A percentile compares a stretch with the other conserved stretches of the same genome.
These are phyloP conservation scores for Zoanthus sociatus DNA, from an alignment of 92 coral and sea anemone species.

Conservation along the genomic window DNA sequence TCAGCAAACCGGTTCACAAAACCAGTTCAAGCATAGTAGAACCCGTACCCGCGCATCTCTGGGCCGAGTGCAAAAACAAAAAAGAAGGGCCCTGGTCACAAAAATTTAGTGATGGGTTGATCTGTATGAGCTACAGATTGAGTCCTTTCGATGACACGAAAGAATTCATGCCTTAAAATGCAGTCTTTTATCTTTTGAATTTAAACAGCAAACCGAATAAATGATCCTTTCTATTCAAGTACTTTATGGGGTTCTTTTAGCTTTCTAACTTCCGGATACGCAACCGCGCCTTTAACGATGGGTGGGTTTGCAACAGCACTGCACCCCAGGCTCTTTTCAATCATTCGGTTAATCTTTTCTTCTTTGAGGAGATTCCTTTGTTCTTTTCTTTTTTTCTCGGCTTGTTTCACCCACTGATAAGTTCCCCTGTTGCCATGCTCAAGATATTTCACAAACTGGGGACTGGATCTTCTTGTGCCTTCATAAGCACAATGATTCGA, in stretches of 20 bases:
- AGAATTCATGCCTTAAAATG: no score
- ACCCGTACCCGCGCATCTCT: no score
- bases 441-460: conserved; percentile 68
- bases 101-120: no score
- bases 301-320: conserved; percentile 67
- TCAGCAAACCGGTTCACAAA: no score
- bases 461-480: conserved; percentile 81
- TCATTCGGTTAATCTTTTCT: conserved; percentile 57
- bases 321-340: conserved; percentile 62
- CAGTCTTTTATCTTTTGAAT: no score
- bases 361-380: conserved; percentile 74
- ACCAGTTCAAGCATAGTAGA: no score
- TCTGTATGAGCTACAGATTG: no score
- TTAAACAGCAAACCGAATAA: no score
- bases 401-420: conserved; percentile 82
- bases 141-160: no score
- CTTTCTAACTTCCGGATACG: conserved; percentile 44
- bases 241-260: conserved; percentile 30
- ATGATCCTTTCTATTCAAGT: neutral
- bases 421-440: conserved; percentile 73
- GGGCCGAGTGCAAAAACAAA: no score
- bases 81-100: no score
- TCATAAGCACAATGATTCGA: conserved; percentile 66
- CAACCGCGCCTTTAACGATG: conserved; percentile 56
- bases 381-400: conserved; percentile 70